Conservation (phyloP, 2,888 invertebrate species). For the Nymphalis polychloros region DNA sequence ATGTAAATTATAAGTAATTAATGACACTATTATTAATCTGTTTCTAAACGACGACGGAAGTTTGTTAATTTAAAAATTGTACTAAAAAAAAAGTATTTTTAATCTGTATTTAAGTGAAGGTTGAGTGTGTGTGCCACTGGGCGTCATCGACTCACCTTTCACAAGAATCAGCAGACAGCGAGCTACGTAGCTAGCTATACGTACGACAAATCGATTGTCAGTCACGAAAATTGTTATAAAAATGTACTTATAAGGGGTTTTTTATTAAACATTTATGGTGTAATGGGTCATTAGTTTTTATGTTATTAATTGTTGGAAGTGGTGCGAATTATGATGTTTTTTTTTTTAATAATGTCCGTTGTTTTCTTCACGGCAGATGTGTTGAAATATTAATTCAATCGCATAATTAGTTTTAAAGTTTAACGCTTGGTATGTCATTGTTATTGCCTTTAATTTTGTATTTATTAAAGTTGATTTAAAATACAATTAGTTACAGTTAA, state of each 20-base stretch:
- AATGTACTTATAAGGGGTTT: slow-evolving; percentile 21
- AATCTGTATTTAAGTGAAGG: slow-evolving; percentile 2
- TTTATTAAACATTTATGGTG: slow-evolving; percentile 33
- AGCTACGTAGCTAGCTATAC: slow-evolving; percentile 33
- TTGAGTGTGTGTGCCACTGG: slow-evolving; percentile 39
- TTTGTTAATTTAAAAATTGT: not conserved
- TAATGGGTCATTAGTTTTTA: slow-evolving; percentile 32
- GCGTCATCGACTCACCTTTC: slow-evolving; percentile 55
- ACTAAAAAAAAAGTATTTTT: too few relatives aligned
- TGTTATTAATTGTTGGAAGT: slow-evolving; percentile 33
- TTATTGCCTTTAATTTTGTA: not conserved
- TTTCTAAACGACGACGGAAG: not conserved
- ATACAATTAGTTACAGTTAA: not conserved
- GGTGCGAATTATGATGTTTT: slow-evolving; percentile 17
- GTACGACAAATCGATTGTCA: slow-evolving; percentile 24
- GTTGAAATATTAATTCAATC: not conserved
- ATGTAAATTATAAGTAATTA: not conserved
- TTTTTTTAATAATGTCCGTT: not conserved
- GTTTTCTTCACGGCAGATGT: slow-evolving; percentile 15
- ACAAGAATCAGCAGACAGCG: slow-evolving; percentile 51
- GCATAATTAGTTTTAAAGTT: not conserved
- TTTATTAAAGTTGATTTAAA: not conserved
- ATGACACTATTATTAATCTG: not conserved
- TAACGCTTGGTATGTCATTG: not conserved
- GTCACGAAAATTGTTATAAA: slow-evolving; percentile 22